Percentiles rank a stretch among this genome's conserved stretches.
Evolutionary conservation across 2,797 vertebrate genomes (phyloP).

Genomic region (Sebastiscus tertius): DNA sequence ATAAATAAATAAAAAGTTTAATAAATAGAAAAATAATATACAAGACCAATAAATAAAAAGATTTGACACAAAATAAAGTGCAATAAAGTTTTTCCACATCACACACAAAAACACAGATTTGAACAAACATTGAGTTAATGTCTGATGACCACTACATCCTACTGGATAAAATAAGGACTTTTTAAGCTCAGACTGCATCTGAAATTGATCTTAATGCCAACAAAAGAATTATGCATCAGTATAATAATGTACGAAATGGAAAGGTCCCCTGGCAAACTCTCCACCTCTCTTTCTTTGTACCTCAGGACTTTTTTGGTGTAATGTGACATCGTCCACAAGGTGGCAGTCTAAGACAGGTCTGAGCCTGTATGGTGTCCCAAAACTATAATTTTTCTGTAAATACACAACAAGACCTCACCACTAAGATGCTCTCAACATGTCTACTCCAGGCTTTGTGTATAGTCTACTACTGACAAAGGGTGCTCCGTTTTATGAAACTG

Average conservation of each 20-base stretch:
- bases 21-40: constrained; percentile 64
- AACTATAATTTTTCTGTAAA: constrained; percentile 10
- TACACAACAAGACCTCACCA: constrained; percentile 36
- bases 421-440: constrained; percentile 31
- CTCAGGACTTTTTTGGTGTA: neutral
- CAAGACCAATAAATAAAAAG: constrained; percentile 40
- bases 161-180: constrained; percentile 16
- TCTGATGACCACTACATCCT: constrained; percentile 19
- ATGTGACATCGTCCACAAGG: constrained; percentile 50
- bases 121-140: constrained; percentile 20
- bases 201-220: constrained; percentile 15
- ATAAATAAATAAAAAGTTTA: constrained; percentile 29
- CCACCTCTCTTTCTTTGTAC: neutral
- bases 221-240: constrained; percentile 1
- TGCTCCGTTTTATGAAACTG: constrained; percentile 57
- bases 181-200: neutral
- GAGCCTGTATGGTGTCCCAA: constrained; percentile 5
- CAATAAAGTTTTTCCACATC: constrained; percentile 51
- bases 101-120: constrained; percentile 45
- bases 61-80: constrained; percentile 77
- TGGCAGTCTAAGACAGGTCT: constrained; percentile 53
- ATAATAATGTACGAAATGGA: constrained; percentile 1
- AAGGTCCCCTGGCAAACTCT: constrained; percentile 18
- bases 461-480: constrained; percentile 33
- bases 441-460: constrained; percentile 22